Base-by-base conservation (phyloP, 53 echinoderm and acorn worm species). In the Antedon mediterranea region DNA sequence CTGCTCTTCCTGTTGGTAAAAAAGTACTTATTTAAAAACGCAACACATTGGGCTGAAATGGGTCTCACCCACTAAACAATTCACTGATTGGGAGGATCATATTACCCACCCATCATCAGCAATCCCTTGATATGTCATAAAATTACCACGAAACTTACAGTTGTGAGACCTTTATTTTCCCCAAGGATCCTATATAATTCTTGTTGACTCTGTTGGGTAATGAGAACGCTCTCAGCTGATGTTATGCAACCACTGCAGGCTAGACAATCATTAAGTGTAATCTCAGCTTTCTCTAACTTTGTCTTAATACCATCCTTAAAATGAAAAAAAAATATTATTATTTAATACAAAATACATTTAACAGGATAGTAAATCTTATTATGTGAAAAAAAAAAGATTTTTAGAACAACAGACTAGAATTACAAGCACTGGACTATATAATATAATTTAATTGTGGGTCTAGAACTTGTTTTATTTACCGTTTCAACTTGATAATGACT, bases 151-250 rank as follows among this genome's bases (percentile, higher is more conserved):
- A 0, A 3, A 82, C 83, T 78, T 80, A 90, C 90, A 57, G 76
- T 82, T 27, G 77, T 43, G 11, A 88, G 78, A 81, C 87, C 85
- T 33, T 88, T 89, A 72, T 97, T 97, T 76, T 81, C 92, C 76
- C 83, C 86, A 28, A 97, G 77, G 4, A 91, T 76, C 34, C 82
- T 76, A 43, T 87, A 93, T 28, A 97, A 73, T 81, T 97, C 97
- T 32, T 97, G 90, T 33, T 92, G 97, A 75, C 97, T 97, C 75
- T 97, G 97, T 71, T 92, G 92, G 30, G 97, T 97, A 42, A 97
- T 97, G 41, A 97, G 97, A n/a, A 97, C 92, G 76, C 97, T 97
- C 85, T 97, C 97, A 30, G 97, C 97, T 73, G 97, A 95, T 71
- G 97, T 95, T 77, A 95, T 95, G 73, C 97, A 95, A 0, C 97